Conservation (phyloP, 2,113 vertebrate genomes). For the Sylvilagus bachmani region DNA sequence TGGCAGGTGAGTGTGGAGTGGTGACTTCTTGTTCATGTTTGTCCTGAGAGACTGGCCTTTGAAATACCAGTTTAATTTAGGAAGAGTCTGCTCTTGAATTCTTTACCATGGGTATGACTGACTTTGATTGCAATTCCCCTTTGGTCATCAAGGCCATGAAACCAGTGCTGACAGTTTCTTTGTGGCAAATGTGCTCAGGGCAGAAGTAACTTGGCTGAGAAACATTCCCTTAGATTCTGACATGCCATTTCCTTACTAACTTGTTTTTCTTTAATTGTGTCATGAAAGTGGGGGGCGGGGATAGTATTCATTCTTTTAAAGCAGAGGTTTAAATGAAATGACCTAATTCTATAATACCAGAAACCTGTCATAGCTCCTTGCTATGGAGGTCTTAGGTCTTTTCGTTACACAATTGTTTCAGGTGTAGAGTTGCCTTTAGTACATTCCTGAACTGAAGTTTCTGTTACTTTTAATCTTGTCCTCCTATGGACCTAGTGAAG, state of each 20-base stretch:
- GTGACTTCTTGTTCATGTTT: background rate
- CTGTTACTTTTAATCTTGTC: background rate
- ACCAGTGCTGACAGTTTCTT: background rate
- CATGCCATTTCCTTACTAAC: background rate
- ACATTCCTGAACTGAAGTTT: background rate
- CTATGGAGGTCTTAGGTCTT: background rate
- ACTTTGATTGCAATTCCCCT: background rate
- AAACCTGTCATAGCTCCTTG: background rate
- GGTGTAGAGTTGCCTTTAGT: background rate
- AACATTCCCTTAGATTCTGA: background rate
- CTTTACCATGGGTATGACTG: background rate
- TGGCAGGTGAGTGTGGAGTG: background rate
- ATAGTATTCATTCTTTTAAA: background rate
- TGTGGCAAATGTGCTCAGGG: background rate
- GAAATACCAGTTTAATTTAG: background rate
- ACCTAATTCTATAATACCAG: background rate
- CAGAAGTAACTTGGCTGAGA: background rate
- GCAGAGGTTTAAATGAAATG: background rate
- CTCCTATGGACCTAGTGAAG: background rate
- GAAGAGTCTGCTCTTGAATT: background rate
- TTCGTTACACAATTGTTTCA: background rate
- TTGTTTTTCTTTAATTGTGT: background rate
- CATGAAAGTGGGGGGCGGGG: background rate
- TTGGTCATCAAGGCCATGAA: background rate
- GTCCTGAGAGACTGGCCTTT: background rate